These are phyloP conservation scores for Butastur rufipennis DNA, from an alignment of 2,113 vertebrate species.

Conservation along the genomic window DNA sequence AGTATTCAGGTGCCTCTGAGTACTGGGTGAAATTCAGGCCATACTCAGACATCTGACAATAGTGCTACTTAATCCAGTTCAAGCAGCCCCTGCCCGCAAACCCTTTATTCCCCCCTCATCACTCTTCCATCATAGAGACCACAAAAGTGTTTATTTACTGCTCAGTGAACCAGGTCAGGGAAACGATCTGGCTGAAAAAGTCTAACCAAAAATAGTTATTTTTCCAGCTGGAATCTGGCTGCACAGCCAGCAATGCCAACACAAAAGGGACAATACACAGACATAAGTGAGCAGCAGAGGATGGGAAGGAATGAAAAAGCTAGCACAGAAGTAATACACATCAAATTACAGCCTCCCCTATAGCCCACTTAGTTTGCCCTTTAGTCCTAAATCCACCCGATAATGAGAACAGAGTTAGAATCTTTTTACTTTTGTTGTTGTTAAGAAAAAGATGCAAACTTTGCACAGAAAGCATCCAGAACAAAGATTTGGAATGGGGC, in stretches of 20 bases:
- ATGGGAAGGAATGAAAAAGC: not conserved
- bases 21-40: not conserved
- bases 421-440: not conserved
- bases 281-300: constrained; percentile 16
- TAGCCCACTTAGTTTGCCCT: not conserved
- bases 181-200: not conserved
- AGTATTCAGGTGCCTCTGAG: not conserved
- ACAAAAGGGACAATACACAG: constrained; percentile 18
- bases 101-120: not conserved
- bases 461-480: not conserved
- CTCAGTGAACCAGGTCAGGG: constrained; percentile 18
- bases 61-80: not conserved
- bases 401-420: not conserved
- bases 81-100: not conserved
- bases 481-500: not conserved
- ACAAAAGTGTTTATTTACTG: constrained; percentile 25
- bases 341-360: not conserved
- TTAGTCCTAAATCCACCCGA: not conserved
- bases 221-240: constrained; percentile 44
- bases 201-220: constrained; percentile 24
- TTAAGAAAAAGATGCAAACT: not conserved
- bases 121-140: not conserved
- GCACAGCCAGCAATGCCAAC: constrained; percentile 11
- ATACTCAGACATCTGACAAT: not conserved
- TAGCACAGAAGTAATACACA: not conserved